Conservation (phyloP, 2,113 vertebrate genomes). For the Sialia sialis region DNA sequence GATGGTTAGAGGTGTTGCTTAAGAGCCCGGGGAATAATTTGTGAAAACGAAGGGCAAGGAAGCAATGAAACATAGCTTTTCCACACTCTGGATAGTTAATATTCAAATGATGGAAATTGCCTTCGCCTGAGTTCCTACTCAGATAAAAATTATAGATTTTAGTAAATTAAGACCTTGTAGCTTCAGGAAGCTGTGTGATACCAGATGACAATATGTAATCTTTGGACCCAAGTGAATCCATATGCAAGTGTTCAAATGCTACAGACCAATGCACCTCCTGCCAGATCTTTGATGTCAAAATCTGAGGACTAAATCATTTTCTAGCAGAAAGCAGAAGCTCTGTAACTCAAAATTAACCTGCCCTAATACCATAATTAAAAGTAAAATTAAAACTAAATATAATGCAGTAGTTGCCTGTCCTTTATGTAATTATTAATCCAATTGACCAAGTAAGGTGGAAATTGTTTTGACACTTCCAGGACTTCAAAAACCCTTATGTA, state of each 20-base stretch:
- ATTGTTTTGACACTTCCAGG: background rate
- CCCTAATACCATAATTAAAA: background rate
- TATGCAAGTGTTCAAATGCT: background rate
- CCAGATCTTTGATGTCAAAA: background rate
- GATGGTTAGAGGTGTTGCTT: accelerated
- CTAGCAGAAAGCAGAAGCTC: background rate
- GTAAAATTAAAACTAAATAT: background rate
- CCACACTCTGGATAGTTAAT: background rate
- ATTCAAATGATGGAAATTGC: background rate
- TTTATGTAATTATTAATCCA: background rate
- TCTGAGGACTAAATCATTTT: background rate
- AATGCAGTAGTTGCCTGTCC: background rate
- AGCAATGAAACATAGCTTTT: background rate
- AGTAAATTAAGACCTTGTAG: background rate
- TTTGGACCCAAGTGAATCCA: background rate
- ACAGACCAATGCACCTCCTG: background rate
- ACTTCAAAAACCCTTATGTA: background rate
- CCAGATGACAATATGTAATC: background rate
- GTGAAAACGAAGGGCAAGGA: background rate
- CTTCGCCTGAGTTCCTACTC: background rate
- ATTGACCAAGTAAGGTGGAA: background rate
- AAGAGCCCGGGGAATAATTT: background rate
- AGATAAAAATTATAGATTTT: background rate
- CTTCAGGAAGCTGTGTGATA: background rate
- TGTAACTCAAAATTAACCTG: background rate